Evolutionary conservation across 64 coral and sea anemone genomes (phyloP).

Genomic region (Astreopora myriophthalma): DNA sequence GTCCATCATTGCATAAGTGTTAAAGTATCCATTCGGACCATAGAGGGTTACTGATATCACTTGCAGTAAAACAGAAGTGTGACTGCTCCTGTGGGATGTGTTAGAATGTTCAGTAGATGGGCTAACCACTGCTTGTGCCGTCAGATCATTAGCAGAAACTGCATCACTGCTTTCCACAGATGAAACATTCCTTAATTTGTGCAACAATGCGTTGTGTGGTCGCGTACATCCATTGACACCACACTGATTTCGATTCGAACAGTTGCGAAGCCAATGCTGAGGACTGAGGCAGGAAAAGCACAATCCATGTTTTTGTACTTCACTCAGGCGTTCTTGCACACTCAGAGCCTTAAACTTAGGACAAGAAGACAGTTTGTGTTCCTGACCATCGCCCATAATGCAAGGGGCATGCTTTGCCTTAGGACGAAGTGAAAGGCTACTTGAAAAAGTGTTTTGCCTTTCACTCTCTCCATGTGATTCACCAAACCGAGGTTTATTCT

Average conservation of each 20-base stretch:
- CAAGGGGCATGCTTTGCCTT: neutral
- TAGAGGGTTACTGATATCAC: neutral
- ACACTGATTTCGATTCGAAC: neutral
- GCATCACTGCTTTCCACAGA: neutral
- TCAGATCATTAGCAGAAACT: neutral
- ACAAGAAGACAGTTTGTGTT: neutral
- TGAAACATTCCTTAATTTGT: neutral
- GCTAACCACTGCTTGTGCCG: neutral
- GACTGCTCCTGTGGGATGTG: neutral
- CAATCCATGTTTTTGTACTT: constrained; percentile 2
- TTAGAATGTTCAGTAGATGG: constrained; percentile 9
- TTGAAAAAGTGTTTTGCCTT: neutral
- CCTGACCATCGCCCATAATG: neutral
- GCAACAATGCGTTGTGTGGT: constrained; percentile 14
- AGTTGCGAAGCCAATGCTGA: constrained; percentile 1
- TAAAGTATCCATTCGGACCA: constrained; percentile 37
- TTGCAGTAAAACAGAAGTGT: constrained; percentile 14
- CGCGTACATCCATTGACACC: constrained; percentile 1
- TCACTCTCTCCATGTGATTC: neutral
- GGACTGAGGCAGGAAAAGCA: neutral
- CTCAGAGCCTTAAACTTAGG: neutral
- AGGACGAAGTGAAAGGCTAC: neutral
- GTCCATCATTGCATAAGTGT: constrained; percentile 30
- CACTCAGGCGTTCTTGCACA: neutral
- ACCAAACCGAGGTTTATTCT: neutral